A percentile compares a stretch with the other conserved stretches of the same genome.
phyloP scores from a whole-genome alignment of 2,797 vertebrate species.

The Danio tinwini region DNA sequence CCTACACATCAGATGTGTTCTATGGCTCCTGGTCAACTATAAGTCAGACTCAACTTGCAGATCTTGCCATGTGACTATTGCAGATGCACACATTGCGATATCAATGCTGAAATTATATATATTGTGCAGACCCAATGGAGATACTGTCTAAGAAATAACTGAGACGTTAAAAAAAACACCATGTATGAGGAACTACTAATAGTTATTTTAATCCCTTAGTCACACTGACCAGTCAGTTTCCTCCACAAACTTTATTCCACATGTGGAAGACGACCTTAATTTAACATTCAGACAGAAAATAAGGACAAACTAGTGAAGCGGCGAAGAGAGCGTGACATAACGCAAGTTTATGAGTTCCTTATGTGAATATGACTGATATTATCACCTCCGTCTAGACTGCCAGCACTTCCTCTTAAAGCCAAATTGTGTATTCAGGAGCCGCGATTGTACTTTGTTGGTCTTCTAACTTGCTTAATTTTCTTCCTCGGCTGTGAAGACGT shows the following conservation, averaged over 20 bases:
- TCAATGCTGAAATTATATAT: too few relatives aligned
- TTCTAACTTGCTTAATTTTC: constrained; percentile 41
- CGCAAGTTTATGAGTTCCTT: constrained; percentile 27
- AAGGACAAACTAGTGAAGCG: background rate
- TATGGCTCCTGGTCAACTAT: too few relatives aligned
- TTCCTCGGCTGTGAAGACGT: constrained; percentile 33
- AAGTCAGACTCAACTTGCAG: too few relatives aligned
- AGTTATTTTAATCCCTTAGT: constrained; percentile 39
- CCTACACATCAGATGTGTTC: too few relatives aligned
- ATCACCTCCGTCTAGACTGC: constrained; percentile 14
- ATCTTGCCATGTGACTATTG: too few relatives aligned
- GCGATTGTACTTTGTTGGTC: constrained; percentile 28
- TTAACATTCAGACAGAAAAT: constrained; percentile 1
- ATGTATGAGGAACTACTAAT: background rate
- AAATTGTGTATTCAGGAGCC: constrained; percentile 28
- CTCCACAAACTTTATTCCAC: constrained; percentile 17
- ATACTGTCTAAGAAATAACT: too few relatives aligned
- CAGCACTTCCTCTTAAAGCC: background rate
- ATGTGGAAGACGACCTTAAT: constrained; percentile 10
- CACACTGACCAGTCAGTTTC: constrained; percentile 13
- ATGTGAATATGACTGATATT: constrained; percentile 2
- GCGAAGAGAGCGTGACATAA: background rate
- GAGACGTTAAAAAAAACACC: too few relatives aligned
- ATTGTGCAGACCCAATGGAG: too few relatives aligned
- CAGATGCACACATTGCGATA: too few relatives aligned